Percentiles rank a stretch among this genome's conserved stretches.
phyloP scores from a whole-genome alignment of 2,113 vertebrate genomes.

The Stomatorhinus ivindoensis region DNA sequence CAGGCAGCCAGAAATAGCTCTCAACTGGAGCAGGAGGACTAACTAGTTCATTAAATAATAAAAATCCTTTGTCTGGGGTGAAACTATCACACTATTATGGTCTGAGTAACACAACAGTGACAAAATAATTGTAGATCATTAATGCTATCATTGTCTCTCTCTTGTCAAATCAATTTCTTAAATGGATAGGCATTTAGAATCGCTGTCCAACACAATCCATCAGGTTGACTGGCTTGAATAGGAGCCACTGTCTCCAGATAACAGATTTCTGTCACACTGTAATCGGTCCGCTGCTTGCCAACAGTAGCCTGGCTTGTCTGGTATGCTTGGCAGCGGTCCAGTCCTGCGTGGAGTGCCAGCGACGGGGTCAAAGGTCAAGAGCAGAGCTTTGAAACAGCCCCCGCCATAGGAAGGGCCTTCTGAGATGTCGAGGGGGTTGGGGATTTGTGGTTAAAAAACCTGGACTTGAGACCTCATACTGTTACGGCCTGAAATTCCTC shows the following conservation, averaged over 20 bases:
- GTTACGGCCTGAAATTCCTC: neutral
- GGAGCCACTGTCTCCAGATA: neutral
- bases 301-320: neutral
- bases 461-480: neutral
- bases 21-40: neutral
- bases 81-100: neutral
- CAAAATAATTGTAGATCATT: conserved; percentile 2
- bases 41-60: neutral
- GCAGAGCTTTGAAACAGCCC: neutral
- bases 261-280: neutral
- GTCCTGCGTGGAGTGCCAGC: neutral
- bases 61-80: neutral
- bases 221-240: conserved; percentile 13
- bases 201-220: conserved; percentile 10
- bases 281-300: neutral
- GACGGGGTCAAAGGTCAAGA: neutral
- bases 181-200: conserved; percentile 10
- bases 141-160: conserved; percentile 1
- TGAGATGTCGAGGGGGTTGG: neutral
- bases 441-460: neutral
- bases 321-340: neutral
- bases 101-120: neutral
- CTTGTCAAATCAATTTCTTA: conserved; percentile 8
- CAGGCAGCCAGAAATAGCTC: neutral
- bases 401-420: neutral